phyloP scores from a whole-genome alignment of 53 echinoderm and acorn worm genomes.

The Hippasteria phrygiana region DNA sequence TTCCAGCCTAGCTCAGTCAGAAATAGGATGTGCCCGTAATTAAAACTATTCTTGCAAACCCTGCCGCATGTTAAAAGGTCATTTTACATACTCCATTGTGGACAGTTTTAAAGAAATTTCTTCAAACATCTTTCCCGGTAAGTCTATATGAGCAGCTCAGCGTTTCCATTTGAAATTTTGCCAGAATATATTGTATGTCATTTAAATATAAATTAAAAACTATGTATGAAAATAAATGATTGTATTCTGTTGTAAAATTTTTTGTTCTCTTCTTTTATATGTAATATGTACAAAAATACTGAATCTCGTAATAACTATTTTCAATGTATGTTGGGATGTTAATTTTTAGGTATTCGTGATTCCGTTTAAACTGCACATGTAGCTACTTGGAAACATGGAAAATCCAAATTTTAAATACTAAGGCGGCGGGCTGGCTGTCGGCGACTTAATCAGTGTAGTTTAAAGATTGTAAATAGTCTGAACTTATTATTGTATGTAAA shows the following conservation, averaged over 20 bases:
- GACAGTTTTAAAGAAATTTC: too few relatives aligned
- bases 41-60: too few relatives aligned
- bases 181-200: constrained; percentile 7
- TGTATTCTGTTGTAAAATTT: constrained; percentile 24
- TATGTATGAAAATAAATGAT: background rate
- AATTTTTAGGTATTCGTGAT: background rate
- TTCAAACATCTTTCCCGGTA: too few relatives aligned
- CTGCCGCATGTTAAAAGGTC: too few relatives aligned
- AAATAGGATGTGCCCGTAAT: too few relatives aligned
- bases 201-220: background rate
- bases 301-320: background rate
- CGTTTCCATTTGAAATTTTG: background rate
- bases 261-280: background rate
- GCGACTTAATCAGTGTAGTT: too few relatives aligned
- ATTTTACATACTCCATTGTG: too few relatives aligned
- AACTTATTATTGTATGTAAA: too few relatives aligned
- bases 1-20: too few relatives aligned
- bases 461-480: too few relatives aligned
- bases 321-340: background rate
- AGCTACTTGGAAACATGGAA: background rate
- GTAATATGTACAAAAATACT: constrained; percentile 2
- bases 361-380: background rate
- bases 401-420: background rate
- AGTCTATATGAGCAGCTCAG: background rate
- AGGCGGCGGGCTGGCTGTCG: too few relatives aligned